These are phyloP conservation scores for Colletes gigas DNA, from an alignment of 1,140 invertebrate species.

Conservation along the genomic window DNA sequence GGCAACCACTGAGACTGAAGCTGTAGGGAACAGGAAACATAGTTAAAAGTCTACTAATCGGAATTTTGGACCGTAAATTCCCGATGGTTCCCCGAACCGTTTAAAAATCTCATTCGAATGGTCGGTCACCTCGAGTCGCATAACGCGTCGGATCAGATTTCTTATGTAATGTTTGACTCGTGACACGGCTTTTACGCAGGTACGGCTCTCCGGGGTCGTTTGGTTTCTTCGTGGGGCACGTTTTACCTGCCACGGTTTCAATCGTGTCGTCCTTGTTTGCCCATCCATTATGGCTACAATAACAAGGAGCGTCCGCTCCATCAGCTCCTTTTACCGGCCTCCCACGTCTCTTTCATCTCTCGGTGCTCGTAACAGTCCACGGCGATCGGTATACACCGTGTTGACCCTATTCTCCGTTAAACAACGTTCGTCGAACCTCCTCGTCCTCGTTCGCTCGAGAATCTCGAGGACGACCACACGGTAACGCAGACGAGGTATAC, in stretches of 20 bases:
- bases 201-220: slow-evolving; percentile 3
- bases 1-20: too few species aligned
- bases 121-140: not conserved
- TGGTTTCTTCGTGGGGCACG: not conserved
- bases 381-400: slow-evolving; percentile 47
- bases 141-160: slow-evolving; percentile 23
- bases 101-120: not conserved
- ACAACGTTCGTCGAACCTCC: slow-evolving; percentile 39
- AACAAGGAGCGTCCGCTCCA: slow-evolving; percentile 62
- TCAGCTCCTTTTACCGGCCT: slow-evolving; percentile 55
- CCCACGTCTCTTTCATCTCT: slow-evolving; percentile 45
- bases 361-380: slow-evolving; percentile 54
- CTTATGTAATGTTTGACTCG: slow-evolving; percentile 48
- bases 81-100: too few species aligned
- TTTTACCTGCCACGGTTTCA: slow-evolving; percentile 58
- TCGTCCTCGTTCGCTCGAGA: slow-evolving; percentile 29
- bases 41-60: too few species aligned
- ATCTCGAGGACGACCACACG: not conserved
- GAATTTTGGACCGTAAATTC: too few species aligned
- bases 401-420: slow-evolving; percentile 60
- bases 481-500: too few species aligned
- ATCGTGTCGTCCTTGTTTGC: slow-evolving; percentile 61
- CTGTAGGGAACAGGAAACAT: too few species aligned
- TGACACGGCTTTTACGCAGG: slow-evolving; percentile 47
- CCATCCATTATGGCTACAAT: slow-evolving; percentile 66